These are phyloP conservation scores for Scrobipalpa costella DNA, from an alignment of 2,888 invertebrate genomes.

Conservation along the genomic window DNA sequence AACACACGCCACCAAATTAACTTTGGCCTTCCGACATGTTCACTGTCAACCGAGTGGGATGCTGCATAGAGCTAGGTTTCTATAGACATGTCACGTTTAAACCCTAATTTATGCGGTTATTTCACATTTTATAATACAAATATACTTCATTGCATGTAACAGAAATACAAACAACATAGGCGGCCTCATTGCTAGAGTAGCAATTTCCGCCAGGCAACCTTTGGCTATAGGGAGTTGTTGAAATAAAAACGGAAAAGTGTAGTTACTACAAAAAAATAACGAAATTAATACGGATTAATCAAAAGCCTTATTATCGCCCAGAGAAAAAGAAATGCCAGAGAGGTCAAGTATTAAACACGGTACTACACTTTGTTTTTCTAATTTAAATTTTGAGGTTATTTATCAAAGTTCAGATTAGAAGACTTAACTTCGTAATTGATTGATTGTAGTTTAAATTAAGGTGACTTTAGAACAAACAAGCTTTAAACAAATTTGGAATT, in stretches of 20 bases:
- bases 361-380: neutral
- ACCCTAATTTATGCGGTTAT: neutral
- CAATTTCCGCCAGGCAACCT: too few species aligned
- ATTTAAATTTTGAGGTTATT: neutral
- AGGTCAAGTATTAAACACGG: neutral
- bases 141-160: too few species aligned
- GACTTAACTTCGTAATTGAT: neutral
- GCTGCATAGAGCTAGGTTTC: conserved; percentile 32
- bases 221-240: too few species aligned
- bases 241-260: too few species aligned
- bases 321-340: too few species aligned
- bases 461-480: conserved; percentile 12
- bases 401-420: neutral
- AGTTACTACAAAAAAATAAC: too few species aligned
- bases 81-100: conserved; percentile 13
- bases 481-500: neutral
- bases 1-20: conserved; percentile 58
- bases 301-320: too few species aligned
- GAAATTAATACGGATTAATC: too few species aligned
- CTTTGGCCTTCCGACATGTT: conserved; percentile 51
- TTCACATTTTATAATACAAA: too few species aligned
- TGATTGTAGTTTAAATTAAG: conserved; percentile 1
- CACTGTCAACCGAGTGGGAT: conserved; percentile 38
- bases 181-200: too few species aligned
- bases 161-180: too few species aligned